phyloP scores from a whole-genome alignment of 2,113 vertebrate species.

The Atractosteus spatula region DNA sequence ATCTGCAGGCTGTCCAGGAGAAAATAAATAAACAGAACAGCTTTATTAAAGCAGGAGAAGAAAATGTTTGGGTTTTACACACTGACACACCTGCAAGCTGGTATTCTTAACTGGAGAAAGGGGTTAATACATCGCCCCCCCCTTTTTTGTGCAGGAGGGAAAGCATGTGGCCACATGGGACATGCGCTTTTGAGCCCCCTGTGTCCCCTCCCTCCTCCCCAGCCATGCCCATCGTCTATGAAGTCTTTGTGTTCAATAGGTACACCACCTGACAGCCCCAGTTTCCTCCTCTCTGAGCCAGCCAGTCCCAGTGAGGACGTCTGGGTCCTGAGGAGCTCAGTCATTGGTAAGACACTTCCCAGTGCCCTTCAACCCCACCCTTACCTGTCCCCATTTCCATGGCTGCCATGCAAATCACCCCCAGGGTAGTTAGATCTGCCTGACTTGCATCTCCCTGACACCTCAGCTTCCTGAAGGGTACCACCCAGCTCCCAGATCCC shows the following conservation, averaged over 20 bases:
- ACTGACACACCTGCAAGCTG: no score
- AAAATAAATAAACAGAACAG: no score
- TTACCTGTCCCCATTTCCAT: neutral
- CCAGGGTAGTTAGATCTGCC: conserved; percentile 40
- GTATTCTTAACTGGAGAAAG: no score
- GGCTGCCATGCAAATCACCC: neutral
- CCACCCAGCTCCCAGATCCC: no score
- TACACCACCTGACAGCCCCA: conserved; percentile 47
- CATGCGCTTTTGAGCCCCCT: neutral
- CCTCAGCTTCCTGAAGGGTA: no score
- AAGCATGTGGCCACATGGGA: neutral
- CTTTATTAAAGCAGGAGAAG: no score
- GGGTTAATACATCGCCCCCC: neutral
- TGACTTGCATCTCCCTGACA: no score
- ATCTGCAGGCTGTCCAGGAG: no score
- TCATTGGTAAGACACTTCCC: conserved; percentile 61
- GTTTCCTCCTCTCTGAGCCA: conserved; percentile 50
- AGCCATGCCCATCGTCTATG: conserved; percentile 24
- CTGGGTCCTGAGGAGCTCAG: conserved; percentile 69
- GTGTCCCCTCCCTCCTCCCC: neutral
- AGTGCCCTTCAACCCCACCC: conserved; percentile 16
- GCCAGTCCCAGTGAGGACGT: conserved; percentile 61
- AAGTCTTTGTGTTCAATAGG: conserved; percentile 66
- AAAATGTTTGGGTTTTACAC: no score
- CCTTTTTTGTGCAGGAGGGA: neutral